phyloP scores from a whole-genome alignment of 2,797 vertebrate species.

The Meriones psammophilus region DNA sequence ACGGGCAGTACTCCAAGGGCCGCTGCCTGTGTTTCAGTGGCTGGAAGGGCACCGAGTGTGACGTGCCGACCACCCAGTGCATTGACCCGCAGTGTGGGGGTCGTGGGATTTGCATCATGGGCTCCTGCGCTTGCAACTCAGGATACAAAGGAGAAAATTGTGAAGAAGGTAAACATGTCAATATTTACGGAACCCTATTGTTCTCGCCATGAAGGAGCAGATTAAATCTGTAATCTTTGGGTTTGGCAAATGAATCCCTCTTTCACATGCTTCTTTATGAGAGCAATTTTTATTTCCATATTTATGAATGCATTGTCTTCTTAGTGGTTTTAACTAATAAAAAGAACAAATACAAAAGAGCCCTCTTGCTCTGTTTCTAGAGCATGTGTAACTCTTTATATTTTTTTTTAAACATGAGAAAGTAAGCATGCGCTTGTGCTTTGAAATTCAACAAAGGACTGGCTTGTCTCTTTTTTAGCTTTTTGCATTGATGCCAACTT shows the following conservation, averaged over 20 bases:
- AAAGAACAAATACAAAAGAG: background rate
- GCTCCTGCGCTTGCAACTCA: conserved; percentile 96
- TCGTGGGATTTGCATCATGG: conserved; percentile 95
- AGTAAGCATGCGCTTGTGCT: background rate
- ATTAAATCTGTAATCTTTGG: conserved; percentile 18
- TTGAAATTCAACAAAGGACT: background rate
- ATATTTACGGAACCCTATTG: conserved; percentile 18
- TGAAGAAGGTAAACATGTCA: conserved; percentile 94
- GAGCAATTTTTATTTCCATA: conserved; percentile 47
- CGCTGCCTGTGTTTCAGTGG: conserved; percentile 99
- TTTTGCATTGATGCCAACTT: background rate
- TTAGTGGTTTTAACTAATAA: conserved; percentile 7
- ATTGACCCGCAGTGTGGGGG: conserved; percentile 95
- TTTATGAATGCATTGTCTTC: background rate
- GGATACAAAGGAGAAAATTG: conserved; percentile 97
- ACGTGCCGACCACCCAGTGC: conserved; percentile 94
- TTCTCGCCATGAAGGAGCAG: conserved; percentile 26
- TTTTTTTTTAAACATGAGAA: conserved; percentile 8
- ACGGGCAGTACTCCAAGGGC: conserved; percentile 98
- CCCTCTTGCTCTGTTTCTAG: background rate
- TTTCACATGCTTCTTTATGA: background rate
- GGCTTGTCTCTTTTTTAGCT: background rate
- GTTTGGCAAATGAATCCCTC: background rate
- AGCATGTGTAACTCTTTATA: background rate
- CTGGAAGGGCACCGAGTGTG: conserved; percentile 99